Percentiles rank a stretch among this genome's conserved stretches.
Evolutionary conservation across 2,888 invertebrate species (phyloP).

Genomic region (Euphydryas editha): DNA sequence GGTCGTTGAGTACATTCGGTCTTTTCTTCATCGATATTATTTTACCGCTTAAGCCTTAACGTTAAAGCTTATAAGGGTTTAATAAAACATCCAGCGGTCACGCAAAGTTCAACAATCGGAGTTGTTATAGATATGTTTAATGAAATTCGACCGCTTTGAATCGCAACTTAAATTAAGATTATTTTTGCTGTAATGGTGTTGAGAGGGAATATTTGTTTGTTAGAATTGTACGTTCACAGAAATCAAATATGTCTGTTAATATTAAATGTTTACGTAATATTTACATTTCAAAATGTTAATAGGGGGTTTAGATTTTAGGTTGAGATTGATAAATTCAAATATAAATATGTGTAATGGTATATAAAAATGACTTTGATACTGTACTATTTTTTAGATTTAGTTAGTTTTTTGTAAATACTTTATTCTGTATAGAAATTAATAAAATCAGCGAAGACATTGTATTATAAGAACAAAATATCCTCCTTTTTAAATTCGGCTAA

Average conservation of each 20-base stretch:
- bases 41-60: slow-evolving; percentile 43
- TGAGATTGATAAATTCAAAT: not conserved
- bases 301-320: not conserved
- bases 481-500: too few species aligned
- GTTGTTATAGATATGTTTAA: slow-evolving; percentile 8
- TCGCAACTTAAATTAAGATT: not conserved
- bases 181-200: not conserved
- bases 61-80: slow-evolving; percentile 43
- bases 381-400: too few species aligned
- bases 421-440: too few species aligned
- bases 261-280: not conserved
- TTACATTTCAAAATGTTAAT: not conserved
- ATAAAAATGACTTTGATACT: too few species aligned
- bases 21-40: slow-evolving; percentile 41
- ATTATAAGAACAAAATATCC: too few species aligned
- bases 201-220: not conserved
- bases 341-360: too few species aligned
- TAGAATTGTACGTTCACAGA: not conserved
- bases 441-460: too few species aligned
- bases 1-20: slow-evolving; percentile 20
- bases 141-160: too few species aligned
- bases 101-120: slow-evolving; percentile 33
- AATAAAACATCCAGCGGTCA: slow-evolving; percentile 41
- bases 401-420: too few species aligned
- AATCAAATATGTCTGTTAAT: not conserved